phyloP scores from a whole-genome alignment of 2,797 vertebrate species.

The Syngnathus rostellatus region DNA sequence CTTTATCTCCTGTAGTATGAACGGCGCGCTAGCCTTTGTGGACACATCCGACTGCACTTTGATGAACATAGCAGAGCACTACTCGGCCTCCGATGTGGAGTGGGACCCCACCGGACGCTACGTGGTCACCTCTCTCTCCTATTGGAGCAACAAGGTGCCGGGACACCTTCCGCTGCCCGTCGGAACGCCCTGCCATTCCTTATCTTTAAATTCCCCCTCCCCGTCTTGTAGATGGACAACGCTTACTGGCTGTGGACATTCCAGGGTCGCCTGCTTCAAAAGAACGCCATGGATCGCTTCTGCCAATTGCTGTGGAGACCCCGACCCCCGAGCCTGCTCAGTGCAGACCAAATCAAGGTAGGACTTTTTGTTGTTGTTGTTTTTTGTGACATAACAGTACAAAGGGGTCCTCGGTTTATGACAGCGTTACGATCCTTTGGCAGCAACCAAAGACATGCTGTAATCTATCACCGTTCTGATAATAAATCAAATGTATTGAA shows the following conservation, averaged over 20 bases:
- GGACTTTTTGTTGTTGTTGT: not conserved
- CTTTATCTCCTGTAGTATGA: slow-evolving; percentile 76
- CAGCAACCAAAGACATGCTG: too few relatives aligned
- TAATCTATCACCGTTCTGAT: too few relatives aligned
- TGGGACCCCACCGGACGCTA: slow-evolving; percentile 97
- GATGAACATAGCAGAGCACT: slow-evolving; percentile 98
- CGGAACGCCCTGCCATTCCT: not conserved
- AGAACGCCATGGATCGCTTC: slow-evolving; percentile 96
- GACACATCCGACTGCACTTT: slow-evolving; percentile 97
- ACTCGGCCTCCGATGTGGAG: slow-evolving; percentile 95
- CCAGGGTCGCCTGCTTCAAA: slow-evolving; percentile 95
- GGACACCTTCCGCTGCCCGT: not conserved
- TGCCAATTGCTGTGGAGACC: slow-evolving; percentile 98
- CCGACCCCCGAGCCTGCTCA: slow-evolving; percentile 80
- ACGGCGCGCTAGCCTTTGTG: slow-evolving; percentile 91
- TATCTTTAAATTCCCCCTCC: not conserved
- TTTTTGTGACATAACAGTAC: not conserved
- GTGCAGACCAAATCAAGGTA: slow-evolving; percentile 84
- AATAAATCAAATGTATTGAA: too few relatives aligned
- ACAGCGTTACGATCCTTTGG: too few relatives aligned
- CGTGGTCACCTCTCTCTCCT: slow-evolving; percentile 92
- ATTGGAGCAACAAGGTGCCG: slow-evolving; percentile 97
- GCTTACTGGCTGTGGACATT: slow-evolving; percentile 99
- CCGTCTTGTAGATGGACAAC: slow-evolving; percentile 83
- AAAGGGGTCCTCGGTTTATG: too few relatives aligned